Evolutionary conservation across 2,113 vertebrate genomes (phyloP).

Genomic region (Phodopus roborovskii): DNA sequence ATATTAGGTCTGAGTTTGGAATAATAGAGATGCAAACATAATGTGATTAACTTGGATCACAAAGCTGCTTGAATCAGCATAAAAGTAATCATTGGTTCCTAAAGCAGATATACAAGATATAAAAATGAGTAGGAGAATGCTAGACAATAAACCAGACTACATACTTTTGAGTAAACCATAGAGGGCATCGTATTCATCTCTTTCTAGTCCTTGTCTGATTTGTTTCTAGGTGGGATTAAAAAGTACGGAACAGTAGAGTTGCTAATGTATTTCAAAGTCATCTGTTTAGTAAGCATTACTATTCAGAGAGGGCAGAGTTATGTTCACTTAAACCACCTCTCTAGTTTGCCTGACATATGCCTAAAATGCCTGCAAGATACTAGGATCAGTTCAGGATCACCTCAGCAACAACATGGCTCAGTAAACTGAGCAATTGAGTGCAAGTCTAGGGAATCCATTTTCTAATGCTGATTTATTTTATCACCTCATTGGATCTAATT

Average conservation of each 20-base stretch:
- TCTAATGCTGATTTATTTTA: slow-evolving; percentile 33
- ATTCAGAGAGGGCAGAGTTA: background rate
- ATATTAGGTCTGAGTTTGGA: background rate
- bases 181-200: background rate
- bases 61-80: background rate
- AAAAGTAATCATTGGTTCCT: background rate
- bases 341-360: background rate
- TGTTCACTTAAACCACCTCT: background rate
- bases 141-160: background rate
- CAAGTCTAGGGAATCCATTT: background rate
- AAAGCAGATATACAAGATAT: background rate
- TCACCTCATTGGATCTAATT: slow-evolving; percentile 39
- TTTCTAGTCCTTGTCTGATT: background rate
- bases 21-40: background rate
- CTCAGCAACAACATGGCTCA: background rate
- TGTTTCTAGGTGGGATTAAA: background rate
- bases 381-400: background rate
- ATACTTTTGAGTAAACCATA: background rate
- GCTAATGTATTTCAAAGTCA: background rate
- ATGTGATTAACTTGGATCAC: slow-evolving; percentile 1
- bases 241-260: background rate
- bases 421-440: background rate
- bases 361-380: slow-evolving; percentile 3
- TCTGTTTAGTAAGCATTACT: background rate
- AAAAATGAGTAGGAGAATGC: background rate